Conservation (phyloP, 1,140 invertebrate genomes). For the Polypedilum vanderplanki region DNA sequence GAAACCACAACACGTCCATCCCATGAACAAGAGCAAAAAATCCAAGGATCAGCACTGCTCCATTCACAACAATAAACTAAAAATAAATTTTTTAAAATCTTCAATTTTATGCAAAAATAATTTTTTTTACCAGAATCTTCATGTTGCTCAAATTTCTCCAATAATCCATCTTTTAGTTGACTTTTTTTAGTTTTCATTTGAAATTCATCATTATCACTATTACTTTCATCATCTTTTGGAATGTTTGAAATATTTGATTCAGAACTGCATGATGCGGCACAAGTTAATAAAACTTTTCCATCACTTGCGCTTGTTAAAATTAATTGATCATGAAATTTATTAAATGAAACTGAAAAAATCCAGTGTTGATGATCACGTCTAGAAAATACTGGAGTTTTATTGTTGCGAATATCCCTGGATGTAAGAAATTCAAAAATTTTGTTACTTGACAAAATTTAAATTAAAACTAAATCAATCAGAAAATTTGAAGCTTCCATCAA, state of each 20-base stretch:
- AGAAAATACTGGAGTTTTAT: slow-evolving; percentile 66
- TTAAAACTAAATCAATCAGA: no score
- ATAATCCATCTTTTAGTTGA: slow-evolving; percentile 69
- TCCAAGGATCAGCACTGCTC: slow-evolving; percentile 96
- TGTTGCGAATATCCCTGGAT: slow-evolving; percentile 67
- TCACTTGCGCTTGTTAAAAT: slow-evolving; percentile 93
- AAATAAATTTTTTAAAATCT: background rate
- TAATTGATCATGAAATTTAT: slow-evolving; percentile 94
- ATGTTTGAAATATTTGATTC: slow-evolving; percentile 52
- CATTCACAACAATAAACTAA: slow-evolving; percentile 90
- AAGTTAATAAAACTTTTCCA: slow-evolving; percentile 79
- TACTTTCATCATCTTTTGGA: slow-evolving; percentile 39
- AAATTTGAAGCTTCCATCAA: background rate
- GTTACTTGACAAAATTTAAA: no score
- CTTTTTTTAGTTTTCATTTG: slow-evolving; percentile 32
- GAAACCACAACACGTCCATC: slow-evolving; percentile 91
- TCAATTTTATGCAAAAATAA: background rate
- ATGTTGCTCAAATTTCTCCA: slow-evolving; percentile 90
- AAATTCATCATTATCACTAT: slow-evolving; percentile 36
- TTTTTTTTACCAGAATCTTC: slow-evolving; percentile 68
- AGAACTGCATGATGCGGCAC: slow-evolving; percentile 79
- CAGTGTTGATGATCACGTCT: slow-evolving; percentile 92
- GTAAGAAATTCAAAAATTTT: no score
- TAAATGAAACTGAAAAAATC: slow-evolving; percentile 92
- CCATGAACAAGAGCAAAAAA: slow-evolving; percentile 94